Percentiles rank a stretch among this genome's conserved stretches.
These are phyloP conservation scores for Pelecanus crispus DNA, from an alignment of 2,113 vertebrate genomes.

Conservation along the genomic window DNA sequence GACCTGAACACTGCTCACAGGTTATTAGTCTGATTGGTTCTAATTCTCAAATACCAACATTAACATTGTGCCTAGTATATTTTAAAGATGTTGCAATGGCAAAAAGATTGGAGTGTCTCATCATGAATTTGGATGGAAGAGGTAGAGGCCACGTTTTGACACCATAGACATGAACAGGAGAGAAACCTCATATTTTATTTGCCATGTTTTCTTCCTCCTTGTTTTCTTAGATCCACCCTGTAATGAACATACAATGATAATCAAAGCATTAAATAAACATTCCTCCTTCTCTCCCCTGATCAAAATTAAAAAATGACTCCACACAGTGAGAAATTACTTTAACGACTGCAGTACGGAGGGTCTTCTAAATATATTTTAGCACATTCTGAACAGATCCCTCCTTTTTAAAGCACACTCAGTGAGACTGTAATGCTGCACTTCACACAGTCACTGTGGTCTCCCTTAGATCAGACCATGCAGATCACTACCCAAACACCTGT, in stretches of 20 bases:
- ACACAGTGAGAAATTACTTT: conserved; percentile 1
- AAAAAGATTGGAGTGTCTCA: neutral
- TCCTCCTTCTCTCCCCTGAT: neutral
- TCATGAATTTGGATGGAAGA: neutral
- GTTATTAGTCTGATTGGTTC: neutral
- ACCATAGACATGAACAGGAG: neutral
- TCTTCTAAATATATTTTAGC: neutral
- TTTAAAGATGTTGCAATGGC: neutral
- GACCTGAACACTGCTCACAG: neutral
- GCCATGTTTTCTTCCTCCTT: neutral
- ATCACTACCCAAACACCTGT: conserved; percentile 61
- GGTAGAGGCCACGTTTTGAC: neutral
- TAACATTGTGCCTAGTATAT: neutral
- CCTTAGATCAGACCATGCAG: neutral
- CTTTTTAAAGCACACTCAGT: neutral
- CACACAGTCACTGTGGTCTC: neutral
- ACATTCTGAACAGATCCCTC: neutral
- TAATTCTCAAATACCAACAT: neutral
- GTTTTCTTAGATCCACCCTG: neutral
- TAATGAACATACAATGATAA: neutral
- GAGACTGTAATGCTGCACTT: conserved; percentile 2
- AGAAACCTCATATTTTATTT: neutral
- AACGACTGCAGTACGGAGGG: neutral
- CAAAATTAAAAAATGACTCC: neutral
- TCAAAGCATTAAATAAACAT: neutral